Evolutionary conservation across 2,888 invertebrate species (phyloP).

Genomic region (Tethea ocularis): DNA sequence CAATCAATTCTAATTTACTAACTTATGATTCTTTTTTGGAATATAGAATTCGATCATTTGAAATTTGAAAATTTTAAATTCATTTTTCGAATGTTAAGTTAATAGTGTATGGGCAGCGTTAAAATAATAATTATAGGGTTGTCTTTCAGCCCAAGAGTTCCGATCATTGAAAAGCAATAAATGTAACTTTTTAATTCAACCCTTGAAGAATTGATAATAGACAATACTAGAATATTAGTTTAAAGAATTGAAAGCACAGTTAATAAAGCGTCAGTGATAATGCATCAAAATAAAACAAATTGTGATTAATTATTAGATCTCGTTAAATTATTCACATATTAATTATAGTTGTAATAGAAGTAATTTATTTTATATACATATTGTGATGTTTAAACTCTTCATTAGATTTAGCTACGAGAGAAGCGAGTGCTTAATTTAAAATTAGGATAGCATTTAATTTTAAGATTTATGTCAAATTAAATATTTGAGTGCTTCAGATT

Average conservation of each 20-base stretch:
- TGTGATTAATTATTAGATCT: not conserved
- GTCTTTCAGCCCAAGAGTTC: no score
- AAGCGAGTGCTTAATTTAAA: conserved; percentile 24
- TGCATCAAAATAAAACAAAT: conserved; percentile 14
- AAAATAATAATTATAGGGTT: no score
- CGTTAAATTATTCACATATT: conserved; percentile 2
- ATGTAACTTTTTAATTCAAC: not conserved
- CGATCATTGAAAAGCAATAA: no score
- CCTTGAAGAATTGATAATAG: conserved; percentile 5
- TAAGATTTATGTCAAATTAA: conserved; percentile 28
- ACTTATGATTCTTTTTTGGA: not conserved
- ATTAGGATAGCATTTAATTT: conserved; percentile 36
- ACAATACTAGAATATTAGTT: conserved; percentile 19
- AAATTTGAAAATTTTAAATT: not conserved
- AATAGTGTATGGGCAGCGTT: not conserved
- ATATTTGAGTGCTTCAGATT: conserved; percentile 73
- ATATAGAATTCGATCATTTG: not conserved
- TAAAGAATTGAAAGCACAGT: conserved; percentile 23
- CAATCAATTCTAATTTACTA: not conserved
- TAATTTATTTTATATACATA: conserved; percentile 26
- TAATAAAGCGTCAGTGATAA: conserved; percentile 30
- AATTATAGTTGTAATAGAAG: conserved; percentile 7
- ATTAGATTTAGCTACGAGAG: conserved; percentile 17
- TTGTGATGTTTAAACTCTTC: conserved; percentile 9
- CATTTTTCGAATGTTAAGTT: not conserved